Base-by-base conservation (phyloP, 2,888 invertebrate genomes). In the Zaprionus obscuricornis region DNA sequence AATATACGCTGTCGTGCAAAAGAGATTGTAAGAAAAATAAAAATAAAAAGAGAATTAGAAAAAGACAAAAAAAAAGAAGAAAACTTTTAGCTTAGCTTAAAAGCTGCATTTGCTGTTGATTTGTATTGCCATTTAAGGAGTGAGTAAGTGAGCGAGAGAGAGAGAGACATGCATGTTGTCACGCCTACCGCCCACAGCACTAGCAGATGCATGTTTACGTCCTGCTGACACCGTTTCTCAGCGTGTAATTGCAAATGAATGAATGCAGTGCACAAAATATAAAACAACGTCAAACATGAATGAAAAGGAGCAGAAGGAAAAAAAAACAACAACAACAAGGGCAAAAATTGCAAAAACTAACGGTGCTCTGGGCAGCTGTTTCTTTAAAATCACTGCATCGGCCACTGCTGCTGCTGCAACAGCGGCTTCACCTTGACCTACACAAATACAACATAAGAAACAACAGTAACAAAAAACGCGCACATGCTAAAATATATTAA, bases 391-490 rank as follows among this genome's bases (percentile, higher is more conserved):
- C 31, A 17, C 40, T 42, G 47, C 34, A 46, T 31, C 14, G 14
- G 20, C 14, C 0, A 16, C 17, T 22, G 22, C 45, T 14, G 37
- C 31, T 13, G 59, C 55, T 26, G 46, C 50, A 39, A 31, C 51
- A 51, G 43, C 56, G 40, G 68, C 72, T 57, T 82, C 65, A 76
- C 84, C 77, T 77, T 77, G 77, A 78, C 81, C 84, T 84, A 78
- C 74, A 81, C 84, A 54, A 76, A 39, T 40, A 58, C 62, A 56
- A 55, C n/a, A n/a, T n/a, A n/a, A n/a, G n/a, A 13, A 49, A 51
- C 36, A 60, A 62, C 18, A 13, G 40, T n/a, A 43, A 7, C 18
- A 22, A 33, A 58, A 58, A 18, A 33, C 31, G 36, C 37, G 49
- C 45, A 14, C 36, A 33, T 33, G 3, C n/a, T 34, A 36, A 24